phyloP scores from a whole-genome alignment of 2,797 vertebrate species.

The Pampus argenteus region DNA sequence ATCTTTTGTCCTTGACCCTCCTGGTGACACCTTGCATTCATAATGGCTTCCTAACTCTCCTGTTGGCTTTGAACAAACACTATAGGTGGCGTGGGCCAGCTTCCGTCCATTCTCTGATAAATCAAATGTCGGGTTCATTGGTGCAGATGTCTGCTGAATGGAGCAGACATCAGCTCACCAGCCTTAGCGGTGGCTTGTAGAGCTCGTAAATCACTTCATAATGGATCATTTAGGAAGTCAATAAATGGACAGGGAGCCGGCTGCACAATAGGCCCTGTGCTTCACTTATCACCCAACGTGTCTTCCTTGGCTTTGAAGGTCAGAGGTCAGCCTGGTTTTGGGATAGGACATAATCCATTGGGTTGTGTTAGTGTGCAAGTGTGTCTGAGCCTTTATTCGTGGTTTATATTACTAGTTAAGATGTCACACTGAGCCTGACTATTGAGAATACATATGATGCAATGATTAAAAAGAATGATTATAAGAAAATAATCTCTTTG shows the following conservation, averaged over 20 bases:
- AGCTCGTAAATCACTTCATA: constrained; percentile 84
- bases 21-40: constrained; percentile 74
- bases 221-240: constrained; percentile 87
- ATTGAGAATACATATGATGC: constrained; percentile 51
- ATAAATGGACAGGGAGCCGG: constrained; percentile 76
- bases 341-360: constrained; percentile 60
- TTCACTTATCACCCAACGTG: constrained; percentile 79
- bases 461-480: constrained; percentile 26
- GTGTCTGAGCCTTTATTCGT: constrained; percentile 5
- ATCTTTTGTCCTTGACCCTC: constrained; percentile 77
- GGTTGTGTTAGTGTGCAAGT: constrained; percentile 8
- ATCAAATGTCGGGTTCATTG: constrained; percentile 69
- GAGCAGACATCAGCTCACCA: constrained; percentile 46
- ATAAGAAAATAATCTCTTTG: constrained; percentile 24
- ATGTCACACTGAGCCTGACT: constrained; percentile 27
- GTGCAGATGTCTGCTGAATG: constrained; percentile 76
- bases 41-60: constrained; percentile 82
- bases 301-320: constrained; percentile 67
- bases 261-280: constrained; percentile 72
- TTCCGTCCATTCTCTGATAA: constrained; percentile 84
- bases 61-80: constrained; percentile 81
- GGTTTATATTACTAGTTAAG: constrained; percentile 28
- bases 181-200: constrained; percentile 43
- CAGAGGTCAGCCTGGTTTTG: constrained; percentile 73
- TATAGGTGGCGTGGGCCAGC: constrained; percentile 65